These are phyloP conservation scores for Acanthurus leucopareius DNA, from an alignment of 2,797 vertebrate genomes.

Conservation along the genomic window DNA sequence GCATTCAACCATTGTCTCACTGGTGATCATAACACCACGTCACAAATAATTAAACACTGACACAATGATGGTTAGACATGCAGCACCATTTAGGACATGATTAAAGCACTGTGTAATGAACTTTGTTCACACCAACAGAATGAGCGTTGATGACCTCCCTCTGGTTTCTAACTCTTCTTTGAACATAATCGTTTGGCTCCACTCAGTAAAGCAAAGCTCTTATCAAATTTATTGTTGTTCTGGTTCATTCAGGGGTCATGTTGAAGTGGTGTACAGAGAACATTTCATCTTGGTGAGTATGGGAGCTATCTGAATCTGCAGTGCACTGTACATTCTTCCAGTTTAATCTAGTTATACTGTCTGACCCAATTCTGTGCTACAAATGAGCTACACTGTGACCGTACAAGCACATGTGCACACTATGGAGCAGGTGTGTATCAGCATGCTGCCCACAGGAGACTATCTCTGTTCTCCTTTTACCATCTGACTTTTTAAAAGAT, in stretches of 20 bases:
- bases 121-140: not conserved
- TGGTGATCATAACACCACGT: not conserved
- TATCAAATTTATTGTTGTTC: slow-evolving; percentile 34
- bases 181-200: slow-evolving; percentile 39
- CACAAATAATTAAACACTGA: not conserved
- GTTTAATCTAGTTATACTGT: slow-evolving; percentile 44
- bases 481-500: slow-evolving; percentile 56
- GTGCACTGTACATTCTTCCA: slow-evolving; percentile 36
- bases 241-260: slow-evolving; percentile 43
- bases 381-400: slow-evolving; percentile 53
- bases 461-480: slow-evolving; percentile 55
- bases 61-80: not conserved
- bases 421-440: slow-evolving; percentile 70
- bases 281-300: slow-evolving; percentile 45
- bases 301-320: slow-evolving; percentile 37
- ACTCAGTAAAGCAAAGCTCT: slow-evolving; percentile 27
- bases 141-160: slow-evolving; percentile 7
- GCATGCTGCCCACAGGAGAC: slow-evolving; percentile 60
- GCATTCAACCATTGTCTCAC: not conserved
- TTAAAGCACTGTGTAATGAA: not conserved
- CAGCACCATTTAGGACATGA: not conserved
- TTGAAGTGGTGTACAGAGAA: slow-evolving; percentile 34
- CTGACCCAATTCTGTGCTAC: slow-evolving; percentile 73
- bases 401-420: slow-evolving; percentile 34
- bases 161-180: slow-evolving; percentile 19